phyloP scores from a whole-genome alignment of 92 coral and sea anemone genomes.

The Parazoanthus atlanticus region DNA sequence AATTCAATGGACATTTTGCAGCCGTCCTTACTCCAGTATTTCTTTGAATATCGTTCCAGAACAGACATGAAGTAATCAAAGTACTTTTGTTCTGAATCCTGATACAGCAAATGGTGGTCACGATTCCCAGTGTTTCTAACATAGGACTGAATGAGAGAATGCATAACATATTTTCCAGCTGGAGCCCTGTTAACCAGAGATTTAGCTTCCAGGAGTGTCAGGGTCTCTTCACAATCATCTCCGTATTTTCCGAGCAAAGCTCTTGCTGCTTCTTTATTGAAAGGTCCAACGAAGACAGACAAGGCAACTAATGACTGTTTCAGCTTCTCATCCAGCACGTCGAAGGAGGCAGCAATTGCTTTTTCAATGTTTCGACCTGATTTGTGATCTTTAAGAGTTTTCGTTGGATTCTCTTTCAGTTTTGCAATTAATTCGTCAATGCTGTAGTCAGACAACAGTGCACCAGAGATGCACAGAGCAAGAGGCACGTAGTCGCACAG shows the following conservation, averaged over 20 bases:
- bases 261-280: constrained; percentile 49
- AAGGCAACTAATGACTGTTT: constrained; percentile 33
- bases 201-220: constrained; percentile 27
- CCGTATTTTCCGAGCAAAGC: constrained; percentile 29
- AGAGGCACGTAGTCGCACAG: constrained; percentile 67
- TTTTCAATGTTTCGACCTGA: constrained; percentile 23
- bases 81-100: neutral
- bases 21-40: neutral
- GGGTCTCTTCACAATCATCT: neutral
- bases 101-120: neutral
- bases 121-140: constrained; percentile 6
- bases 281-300: constrained; percentile 54
- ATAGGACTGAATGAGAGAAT: constrained; percentile 47
- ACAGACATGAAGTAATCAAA: constrained; percentile 28
- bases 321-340: constrained; percentile 10
- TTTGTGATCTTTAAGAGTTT: constrained; percentile 21
- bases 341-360: constrained; percentile 51
- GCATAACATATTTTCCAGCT: constrained; percentile 39
- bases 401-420: constrained; percentile 50
- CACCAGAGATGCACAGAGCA: constrained; percentile 60
- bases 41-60: neutral
- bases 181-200: constrained; percentile 32
- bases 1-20: constrained; percentile 21
- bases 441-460: constrained; percentile 41
- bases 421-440: constrained; percentile 16